Evolutionary conservation across 2,888 invertebrate species (phyloP).

Genomic region (Pristionchus japonicus): DNA sequence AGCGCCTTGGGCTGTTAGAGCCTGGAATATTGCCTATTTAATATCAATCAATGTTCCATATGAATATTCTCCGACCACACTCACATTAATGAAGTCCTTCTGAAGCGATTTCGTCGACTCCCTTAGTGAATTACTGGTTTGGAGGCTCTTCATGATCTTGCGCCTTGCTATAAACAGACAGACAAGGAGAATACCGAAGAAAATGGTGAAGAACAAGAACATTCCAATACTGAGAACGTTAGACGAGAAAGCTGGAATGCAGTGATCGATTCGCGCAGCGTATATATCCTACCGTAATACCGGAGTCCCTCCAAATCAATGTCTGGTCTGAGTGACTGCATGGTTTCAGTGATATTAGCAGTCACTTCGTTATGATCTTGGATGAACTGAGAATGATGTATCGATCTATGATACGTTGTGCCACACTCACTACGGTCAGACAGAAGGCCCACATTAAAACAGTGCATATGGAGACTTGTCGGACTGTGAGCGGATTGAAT

Average conservation of each 20-base stretch:
- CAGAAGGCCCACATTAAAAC: background rate
- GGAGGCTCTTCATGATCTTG: background rate
- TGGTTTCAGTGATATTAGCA: background rate
- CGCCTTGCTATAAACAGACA: background rate
- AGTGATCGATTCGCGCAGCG: too few species aligned
- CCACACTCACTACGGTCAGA: background rate
- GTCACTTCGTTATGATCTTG: background rate
- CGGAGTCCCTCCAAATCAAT: background rate
- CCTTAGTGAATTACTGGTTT: background rate
- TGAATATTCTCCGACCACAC: too few species aligned
- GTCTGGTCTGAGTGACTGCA: background rate
- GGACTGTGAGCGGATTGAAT: background rate
- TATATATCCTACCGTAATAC: background rate
- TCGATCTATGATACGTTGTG: background rate
- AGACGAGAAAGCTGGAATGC: background rate
- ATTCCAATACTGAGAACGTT: background rate
- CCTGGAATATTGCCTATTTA: background rate
- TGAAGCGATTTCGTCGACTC: background rate
- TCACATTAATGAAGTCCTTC: background rate
- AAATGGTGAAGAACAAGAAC: background rate
- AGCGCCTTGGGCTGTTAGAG: background rate
- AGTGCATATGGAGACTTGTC: background rate
- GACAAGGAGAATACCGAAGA: background rate
- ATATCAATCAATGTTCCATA: background rate
- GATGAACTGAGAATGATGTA: background rate